Conservation (phyloP, 2,113 vertebrate species). For the Egretta garzetta region DNA sequence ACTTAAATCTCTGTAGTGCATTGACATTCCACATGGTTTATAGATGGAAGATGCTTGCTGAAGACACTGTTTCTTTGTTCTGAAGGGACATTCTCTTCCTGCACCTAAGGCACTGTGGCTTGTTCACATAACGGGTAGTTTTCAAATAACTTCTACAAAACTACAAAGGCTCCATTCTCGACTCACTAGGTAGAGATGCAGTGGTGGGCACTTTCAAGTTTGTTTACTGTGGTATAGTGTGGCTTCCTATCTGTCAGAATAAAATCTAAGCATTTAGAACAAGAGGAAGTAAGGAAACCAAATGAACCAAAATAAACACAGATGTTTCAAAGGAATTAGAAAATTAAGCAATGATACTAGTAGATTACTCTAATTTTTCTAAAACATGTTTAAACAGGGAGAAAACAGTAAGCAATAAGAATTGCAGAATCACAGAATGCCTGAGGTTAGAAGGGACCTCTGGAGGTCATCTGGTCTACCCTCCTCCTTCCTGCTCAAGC, state of each 20-base stretch:
- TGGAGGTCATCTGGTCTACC: background rate
- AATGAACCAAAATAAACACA: background rate
- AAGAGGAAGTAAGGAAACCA: background rate
- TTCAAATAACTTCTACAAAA: background rate
- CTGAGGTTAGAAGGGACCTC: background rate
- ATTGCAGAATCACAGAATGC: background rate
- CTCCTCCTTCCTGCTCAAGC: rapidly evolving
- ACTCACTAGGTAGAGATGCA: background rate
- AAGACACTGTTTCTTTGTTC: background rate
- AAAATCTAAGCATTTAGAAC: background rate
- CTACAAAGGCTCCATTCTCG: background rate
- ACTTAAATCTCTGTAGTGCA: background rate
- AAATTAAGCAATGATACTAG: background rate
- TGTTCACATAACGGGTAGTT: slow-evolving; percentile 12
- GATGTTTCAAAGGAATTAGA: background rate
- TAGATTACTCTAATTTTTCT: background rate
- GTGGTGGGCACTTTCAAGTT: background rate
- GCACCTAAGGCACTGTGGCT: background rate
- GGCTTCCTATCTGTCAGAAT: background rate
- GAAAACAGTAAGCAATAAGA: background rate
- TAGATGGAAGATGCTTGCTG: background rate
- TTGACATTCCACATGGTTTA: background rate
- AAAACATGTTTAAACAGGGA: background rate
- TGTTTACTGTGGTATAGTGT: background rate
- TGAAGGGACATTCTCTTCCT: background rate